A percentile compares a stretch with the other conserved stretches of the same genome.
Conservation (phyloP, 1,140 invertebrate genomes). For the Heliconius nattereri region DNA sequence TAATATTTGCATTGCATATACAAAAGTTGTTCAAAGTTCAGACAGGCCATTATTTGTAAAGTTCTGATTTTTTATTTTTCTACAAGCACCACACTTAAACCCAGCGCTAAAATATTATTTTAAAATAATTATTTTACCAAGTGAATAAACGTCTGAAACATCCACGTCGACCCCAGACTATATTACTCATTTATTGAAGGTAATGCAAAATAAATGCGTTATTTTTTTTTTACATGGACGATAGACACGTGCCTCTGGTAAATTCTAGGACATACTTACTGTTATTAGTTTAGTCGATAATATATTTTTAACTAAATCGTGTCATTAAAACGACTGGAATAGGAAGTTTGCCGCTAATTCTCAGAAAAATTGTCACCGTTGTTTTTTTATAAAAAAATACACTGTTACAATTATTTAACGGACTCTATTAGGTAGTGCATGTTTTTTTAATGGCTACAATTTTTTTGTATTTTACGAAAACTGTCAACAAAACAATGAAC, state of each 20-base stretch:
- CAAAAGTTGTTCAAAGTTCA: conserved; percentile 39
- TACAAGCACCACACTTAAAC: not conserved
- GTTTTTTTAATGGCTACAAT: conserved; percentile 17
- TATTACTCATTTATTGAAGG: too few species aligned
- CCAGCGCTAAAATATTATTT: too few species aligned
- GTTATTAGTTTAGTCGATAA: not conserved
- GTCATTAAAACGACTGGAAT: not conserved
- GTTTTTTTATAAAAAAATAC: conserved; percentile 39
- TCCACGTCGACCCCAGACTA: too few species aligned
- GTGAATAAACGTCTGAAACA: too few species aligned
- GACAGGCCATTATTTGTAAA: conserved; percentile 35
- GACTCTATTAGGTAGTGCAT: conserved; percentile 27
- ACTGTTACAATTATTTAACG: conserved; percentile 68
- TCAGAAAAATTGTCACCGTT: conserved; percentile 19
- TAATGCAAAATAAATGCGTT: too few species aligned
- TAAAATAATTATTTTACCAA: too few species aligned
- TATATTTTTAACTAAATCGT: not conserved
- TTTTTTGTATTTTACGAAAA: conserved; percentile 21
- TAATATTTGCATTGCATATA: conserved; percentile 54
- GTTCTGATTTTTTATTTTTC: conserved; percentile 28
- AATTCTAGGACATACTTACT: too few species aligned
- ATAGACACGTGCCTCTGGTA: too few species aligned
- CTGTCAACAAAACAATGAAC: conserved; percentile 11
- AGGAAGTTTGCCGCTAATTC: conserved; percentile 1
- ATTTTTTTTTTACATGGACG: too few species aligned